These are phyloP conservation scores for Epicauta chinensis DNA, from an alignment of 1,140 invertebrate genomes.

Conservation along the genomic window DNA sequence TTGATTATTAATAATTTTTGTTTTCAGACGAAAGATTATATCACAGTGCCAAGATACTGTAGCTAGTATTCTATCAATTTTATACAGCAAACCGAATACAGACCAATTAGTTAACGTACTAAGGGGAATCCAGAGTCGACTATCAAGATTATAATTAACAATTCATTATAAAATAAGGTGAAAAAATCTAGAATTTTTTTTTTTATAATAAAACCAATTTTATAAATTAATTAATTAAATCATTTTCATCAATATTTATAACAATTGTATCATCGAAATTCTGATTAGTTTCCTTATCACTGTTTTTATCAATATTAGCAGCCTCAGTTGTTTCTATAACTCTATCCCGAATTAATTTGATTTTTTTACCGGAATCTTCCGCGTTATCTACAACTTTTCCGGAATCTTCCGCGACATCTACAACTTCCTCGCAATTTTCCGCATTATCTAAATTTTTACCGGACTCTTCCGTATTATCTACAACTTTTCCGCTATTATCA, in stretches of 20 bases:
- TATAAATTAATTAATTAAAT: slow-evolving; percentile 7
- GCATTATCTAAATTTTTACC: no score
- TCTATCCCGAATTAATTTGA: slow-evolving; percentile 12
- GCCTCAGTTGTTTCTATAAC: neutral
- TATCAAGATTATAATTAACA: slow-evolving; percentile 26
- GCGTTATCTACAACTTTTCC: slow-evolving; percentile 5
- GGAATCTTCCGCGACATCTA: no score
- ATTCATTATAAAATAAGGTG: neutral
- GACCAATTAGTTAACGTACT: slow-evolving; percentile 48
- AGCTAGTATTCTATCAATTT: slow-evolving; percentile 56
- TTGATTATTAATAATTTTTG: slow-evolving; percentile 22
- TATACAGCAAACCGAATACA: slow-evolving; percentile 62
- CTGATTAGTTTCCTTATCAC: neutral
- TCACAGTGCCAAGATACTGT: slow-evolving; percentile 61
- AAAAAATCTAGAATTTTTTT: neutral
- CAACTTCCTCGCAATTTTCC: no score
- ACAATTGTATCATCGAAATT: neutral
- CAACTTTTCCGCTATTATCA: no score
- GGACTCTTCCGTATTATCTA: no score
- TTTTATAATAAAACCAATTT: slow-evolving; percentile 6
- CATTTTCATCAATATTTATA: neutral
- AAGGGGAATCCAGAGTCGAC: slow-evolving; percentile 45
- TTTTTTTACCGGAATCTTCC: neutral
- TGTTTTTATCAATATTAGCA: slow-evolving; percentile 2
- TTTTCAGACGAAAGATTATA: slow-evolving; percentile 52